Evolutionary conservation across 2,888 invertebrate genomes (phyloP).

Genomic region (Acanthacorydalis orientalis): DNA sequence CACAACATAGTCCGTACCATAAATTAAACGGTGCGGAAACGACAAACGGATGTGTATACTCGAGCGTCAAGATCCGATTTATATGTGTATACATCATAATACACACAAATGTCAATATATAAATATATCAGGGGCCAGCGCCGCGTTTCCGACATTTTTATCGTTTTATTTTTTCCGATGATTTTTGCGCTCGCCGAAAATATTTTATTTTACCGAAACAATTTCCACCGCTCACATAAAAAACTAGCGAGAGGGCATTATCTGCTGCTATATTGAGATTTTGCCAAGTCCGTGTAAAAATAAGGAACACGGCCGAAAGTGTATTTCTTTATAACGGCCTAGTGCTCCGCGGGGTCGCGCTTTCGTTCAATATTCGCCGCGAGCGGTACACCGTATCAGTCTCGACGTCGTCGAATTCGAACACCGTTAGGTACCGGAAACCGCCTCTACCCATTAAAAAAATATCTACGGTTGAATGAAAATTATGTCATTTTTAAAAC

Average conservation of each 20-base stretch:
- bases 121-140: conserved; percentile 1
- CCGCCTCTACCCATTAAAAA: no score
- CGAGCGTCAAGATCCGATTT: not conserved
- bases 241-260: conserved; percentile 6
- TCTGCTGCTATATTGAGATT: conserved; percentile 9
- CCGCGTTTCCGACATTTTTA: conserved; percentile 6
- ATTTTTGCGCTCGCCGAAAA: conserved; percentile 1
- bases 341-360: no score
- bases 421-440: no score
- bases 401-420: no score
- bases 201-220: not conserved
- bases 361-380: no score
- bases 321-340: conserved; percentile 4
- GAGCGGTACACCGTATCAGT: no score
- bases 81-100: not conserved
- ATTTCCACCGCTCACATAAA: not conserved
- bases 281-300: conserved; percentile 8
- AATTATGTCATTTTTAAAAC: not conserved
- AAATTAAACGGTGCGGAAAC: conserved; percentile 13
- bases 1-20: conserved; percentile 11
- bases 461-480: not conserved
- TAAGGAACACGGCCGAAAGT: conserved; percentile 3
- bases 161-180: conserved; percentile 5
- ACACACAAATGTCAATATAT: not conserved
- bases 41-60: conserved; percentile 10